phyloP scores from a whole-genome alignment of 2,888 invertebrate species.

The Andrena fulva region DNA sequence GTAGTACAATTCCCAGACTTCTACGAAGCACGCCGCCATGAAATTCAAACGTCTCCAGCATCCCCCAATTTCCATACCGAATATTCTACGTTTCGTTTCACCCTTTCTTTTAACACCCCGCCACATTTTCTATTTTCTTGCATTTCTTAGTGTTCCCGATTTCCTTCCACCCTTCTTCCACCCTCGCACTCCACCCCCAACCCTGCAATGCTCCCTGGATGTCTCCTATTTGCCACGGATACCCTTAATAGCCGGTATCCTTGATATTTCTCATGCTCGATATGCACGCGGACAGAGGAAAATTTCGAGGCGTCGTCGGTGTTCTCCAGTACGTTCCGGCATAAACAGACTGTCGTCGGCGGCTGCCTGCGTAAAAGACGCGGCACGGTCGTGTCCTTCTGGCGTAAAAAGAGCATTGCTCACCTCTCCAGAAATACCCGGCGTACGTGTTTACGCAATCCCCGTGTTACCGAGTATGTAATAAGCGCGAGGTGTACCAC shows the following conservation, averaged over 20 bases:
- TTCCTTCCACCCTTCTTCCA: not conserved
- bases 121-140: not conserved
- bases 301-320: constrained; percentile 22
- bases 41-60: not conserved
- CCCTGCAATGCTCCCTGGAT: not conserved
- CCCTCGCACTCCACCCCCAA: not conserved
- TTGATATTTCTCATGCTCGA: constrained; percentile 10
- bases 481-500: constrained; percentile 33
- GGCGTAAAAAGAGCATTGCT: constrained; percentile 31
- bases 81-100: constrained; percentile 10
- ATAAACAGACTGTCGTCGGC: constrained; percentile 21
- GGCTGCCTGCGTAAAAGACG: constrained; percentile 38
- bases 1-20: not conserved
- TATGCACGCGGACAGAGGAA: not conserved
- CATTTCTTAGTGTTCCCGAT: not conserved
- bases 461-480: constrained; percentile 30
- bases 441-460: constrained; percentile 58
- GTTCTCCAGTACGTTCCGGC: constrained; percentile 10
- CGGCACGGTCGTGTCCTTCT: constrained; percentile 17
- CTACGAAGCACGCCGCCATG: not conserved
- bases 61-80: constrained; percentile 2
- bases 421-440: constrained; percentile 40
- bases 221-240: not conserved
- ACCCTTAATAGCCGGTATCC: constrained; percentile 11
- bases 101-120: not conserved